Conservation (phyloP, 2,888 invertebrate species). For the Caenorhabditis wallacei region DNA sequence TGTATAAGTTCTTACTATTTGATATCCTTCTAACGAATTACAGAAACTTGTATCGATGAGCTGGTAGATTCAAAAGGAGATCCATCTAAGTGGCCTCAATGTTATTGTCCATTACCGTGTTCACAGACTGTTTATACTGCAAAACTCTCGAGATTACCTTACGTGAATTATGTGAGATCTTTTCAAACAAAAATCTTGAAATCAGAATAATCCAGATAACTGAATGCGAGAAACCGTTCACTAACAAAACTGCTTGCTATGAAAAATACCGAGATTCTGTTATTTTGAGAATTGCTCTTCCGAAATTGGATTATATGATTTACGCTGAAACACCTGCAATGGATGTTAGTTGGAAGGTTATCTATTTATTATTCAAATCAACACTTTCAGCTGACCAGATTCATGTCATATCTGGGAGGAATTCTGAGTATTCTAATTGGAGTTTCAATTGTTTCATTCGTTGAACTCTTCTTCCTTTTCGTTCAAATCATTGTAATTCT, state of each 20-base stretch:
- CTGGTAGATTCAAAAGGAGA: constrained; percentile 59
- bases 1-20: not conserved
- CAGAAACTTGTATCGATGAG: constrained; percentile 66
- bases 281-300: constrained; percentile 43
- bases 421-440: constrained; percentile 72
- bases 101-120: constrained; percentile 62
- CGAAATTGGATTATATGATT: constrained; percentile 52
- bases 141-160: constrained; percentile 49
- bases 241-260: constrained; percentile 55
- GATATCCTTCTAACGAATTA: not conserved
- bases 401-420: constrained; percentile 71
- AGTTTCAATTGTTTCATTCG: constrained; percentile 69
- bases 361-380: not conserved
- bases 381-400: constrained; percentile 65
- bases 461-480: constrained; percentile 70
- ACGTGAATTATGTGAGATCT: constrained; percentile 25
- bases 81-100: constrained; percentile 65
- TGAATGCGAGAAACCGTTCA: constrained; percentile 29
- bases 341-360: constrained; percentile 61
- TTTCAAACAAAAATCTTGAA: not conserved
- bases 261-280: constrained; percentile 56
- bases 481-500: constrained; percentile 55
- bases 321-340: constrained; percentile 62
- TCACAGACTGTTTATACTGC: constrained; percentile 54
- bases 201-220: constrained; percentile 2